Conservation (phyloP, 2,888 invertebrate genomes). For the Hydropsyche betteni region DNA sequence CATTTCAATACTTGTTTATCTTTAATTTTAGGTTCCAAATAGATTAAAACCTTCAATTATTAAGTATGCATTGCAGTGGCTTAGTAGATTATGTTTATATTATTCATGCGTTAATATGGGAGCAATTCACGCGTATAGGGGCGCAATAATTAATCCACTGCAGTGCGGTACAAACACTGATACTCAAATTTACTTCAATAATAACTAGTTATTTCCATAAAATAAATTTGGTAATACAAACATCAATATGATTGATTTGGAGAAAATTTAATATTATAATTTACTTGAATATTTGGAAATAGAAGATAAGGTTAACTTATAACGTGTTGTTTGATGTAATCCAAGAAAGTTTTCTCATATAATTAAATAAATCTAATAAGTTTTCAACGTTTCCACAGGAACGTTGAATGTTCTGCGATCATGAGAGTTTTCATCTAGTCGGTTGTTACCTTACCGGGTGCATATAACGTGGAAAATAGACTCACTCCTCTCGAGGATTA, state of each 20-base stretch:
- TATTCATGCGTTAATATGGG: conserved; percentile 51
- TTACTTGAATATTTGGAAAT: too few species aligned
- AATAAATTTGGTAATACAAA: background rate
- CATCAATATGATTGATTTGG: too few species aligned
- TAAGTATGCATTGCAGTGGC: conserved; percentile 47
- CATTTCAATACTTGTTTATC: background rate
- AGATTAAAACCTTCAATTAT: conserved; percentile 46
- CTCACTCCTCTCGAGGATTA: conserved; percentile 44
- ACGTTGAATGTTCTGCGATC: conserved; percentile 27
- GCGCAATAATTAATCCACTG: conserved; percentile 51
- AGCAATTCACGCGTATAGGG: conserved; percentile 46
- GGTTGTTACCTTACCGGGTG: conserved; percentile 20
- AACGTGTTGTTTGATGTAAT: too few species aligned
- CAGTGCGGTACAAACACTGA: conserved; percentile 46
- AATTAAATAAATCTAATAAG: conserved; percentile 3
- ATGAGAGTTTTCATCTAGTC: conserved; percentile 29
- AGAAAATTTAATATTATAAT: too few species aligned
- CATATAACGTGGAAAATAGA: conserved; percentile 37
- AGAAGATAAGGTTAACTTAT: too few species aligned
- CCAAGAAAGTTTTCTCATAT: background rate
- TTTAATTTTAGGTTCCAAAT: background rate
- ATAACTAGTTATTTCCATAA: conserved; percentile 1
- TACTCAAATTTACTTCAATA: conserved; percentile 32
- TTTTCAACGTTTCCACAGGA: conserved; percentile 2
- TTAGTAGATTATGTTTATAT: conserved; percentile 51